These are phyloP conservation scores for Oligia latruncula DNA, from an alignment of 2,888 invertebrate species.

Conservation along the genomic window DNA sequence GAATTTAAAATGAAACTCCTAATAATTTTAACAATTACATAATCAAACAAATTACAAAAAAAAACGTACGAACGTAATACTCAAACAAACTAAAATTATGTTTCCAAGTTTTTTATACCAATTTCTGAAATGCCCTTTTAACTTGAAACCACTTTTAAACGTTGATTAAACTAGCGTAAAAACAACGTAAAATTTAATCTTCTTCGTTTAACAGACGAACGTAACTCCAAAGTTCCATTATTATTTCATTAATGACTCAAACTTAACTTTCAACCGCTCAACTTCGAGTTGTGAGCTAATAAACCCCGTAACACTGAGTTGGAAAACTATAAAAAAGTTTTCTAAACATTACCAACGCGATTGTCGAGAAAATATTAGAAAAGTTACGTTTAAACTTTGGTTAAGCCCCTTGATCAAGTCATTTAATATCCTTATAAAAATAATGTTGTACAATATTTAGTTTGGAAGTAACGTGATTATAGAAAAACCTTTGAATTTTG, in stretches of 20 bases:
- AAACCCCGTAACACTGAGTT: constrained; percentile 60
- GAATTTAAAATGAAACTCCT: not conserved
- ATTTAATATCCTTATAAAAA: constrained; percentile 33
- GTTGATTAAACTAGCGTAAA: constrained; percentile 24
- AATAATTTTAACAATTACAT: not conserved
- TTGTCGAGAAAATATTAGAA: constrained; percentile 67
- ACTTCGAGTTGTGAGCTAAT: constrained; percentile 65
- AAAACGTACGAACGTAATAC: not conserved
- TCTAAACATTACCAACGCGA: constrained; percentile 53
- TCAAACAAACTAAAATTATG: not conserved
- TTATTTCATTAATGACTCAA: constrained; percentile 54
- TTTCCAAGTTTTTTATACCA: not conserved
- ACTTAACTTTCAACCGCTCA: constrained; percentile 58
- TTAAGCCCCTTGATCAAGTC: constrained; percentile 15
- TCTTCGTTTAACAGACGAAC: constrained; percentile 8
- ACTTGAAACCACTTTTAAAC: constrained; percentile 14
- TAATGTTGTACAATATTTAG: not conserved
- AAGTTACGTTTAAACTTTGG: constrained; percentile 60
- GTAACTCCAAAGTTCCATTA: constrained; percentile 35
- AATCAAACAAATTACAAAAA: not conserved
- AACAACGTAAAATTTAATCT: constrained; percentile 29
- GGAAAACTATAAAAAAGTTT: constrained; percentile 70
- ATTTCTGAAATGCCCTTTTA: not conserved
- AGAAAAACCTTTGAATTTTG: not conserved
- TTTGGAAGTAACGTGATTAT: not conserved